Conservation (phyloP, 2,888 invertebrate genomes). For the Anoplius nigerrimus region DNA sequence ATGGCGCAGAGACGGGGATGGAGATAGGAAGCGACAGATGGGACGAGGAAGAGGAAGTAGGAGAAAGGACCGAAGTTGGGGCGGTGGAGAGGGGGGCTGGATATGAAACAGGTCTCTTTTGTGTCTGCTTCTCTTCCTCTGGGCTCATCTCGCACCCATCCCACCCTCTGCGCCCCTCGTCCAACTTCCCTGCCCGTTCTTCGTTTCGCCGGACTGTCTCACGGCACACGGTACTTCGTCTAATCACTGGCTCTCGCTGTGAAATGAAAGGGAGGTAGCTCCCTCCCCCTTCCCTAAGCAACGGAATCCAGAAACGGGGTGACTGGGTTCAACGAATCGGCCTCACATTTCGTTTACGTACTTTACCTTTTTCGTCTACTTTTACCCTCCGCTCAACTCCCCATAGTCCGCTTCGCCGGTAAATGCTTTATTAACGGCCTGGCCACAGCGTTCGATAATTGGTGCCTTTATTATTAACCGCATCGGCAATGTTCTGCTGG, state of each 20-base stretch:
- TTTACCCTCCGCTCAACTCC: no score
- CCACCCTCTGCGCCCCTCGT: background rate
- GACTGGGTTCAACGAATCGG: slow-evolving; percentile 8
- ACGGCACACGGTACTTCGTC: slow-evolving; percentile 40
- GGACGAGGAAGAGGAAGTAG: no score
- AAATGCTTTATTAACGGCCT: no score
- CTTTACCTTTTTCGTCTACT: background rate
- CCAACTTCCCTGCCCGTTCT: slow-evolving; percentile 3
- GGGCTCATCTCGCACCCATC: slow-evolving; percentile 26
- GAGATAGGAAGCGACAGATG: background rate
- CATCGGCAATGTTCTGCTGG: no score
- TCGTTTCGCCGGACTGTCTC: slow-evolving; percentile 8
- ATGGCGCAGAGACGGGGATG: background rate
- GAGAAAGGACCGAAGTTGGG: slow-evolving; percentile 1
- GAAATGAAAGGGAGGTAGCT: slow-evolving; percentile 31
- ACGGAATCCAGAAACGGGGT: background rate
- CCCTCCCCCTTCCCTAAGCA: background rate
- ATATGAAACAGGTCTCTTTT: slow-evolving; percentile 40
- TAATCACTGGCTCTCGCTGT: slow-evolving; percentile 43
- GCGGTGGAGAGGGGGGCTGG: slow-evolving; percentile 2
- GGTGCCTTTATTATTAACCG: no score
- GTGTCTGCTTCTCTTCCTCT: slow-evolving; percentile 42
- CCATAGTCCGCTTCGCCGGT: background rate
- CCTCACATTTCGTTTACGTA: background rate
- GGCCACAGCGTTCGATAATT: no score